Base-by-base conservation (phyloP, 2,113 vertebrate species). In the Megaceryle torquata region DNA sequence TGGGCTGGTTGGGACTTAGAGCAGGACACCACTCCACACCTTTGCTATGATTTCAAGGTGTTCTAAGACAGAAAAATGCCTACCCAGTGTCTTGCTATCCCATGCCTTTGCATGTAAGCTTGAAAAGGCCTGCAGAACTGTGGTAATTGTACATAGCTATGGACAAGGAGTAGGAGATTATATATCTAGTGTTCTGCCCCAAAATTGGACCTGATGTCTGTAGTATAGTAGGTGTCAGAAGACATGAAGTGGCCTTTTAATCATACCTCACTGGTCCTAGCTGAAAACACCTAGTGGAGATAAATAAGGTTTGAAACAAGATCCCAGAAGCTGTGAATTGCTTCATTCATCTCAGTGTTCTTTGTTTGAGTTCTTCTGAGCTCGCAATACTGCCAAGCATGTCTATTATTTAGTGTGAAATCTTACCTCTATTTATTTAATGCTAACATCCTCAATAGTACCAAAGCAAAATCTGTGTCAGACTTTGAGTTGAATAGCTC, bases 241-340 rank as follows among this genome's bases (percentile, higher is more conserved):
- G 44, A 35, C 16, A 19, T 48, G 61, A 79, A 85, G 48, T 14
- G 11, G 12, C 72, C 22, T 68, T 6, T 93, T 83, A 79, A 86
- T 82, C 76, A 53, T 43, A 57, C 10, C 17, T 76, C 1, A 0
- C 15, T 65, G 29, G 80, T 91, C 53, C 46, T 57, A 72, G 54
- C 50, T 93, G 48, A 75, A 78, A 91, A 67, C n/a, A 63, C 13
- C 24, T 43, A 70, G 16, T 67, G 26, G 63, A 81, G 50, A 72
- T 74, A 90, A 82, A 96, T 39, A 91, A 15, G 18, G 25, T 69
- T 86, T 88, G 83, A 92, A 88, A 86, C 22, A 83, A 76, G 63
- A 48, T 39, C n/a, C 25, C 3, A 1, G 53, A 2, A 4, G 20
- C 54, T 86, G 39, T 57, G 76, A 93, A 86, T 72, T 80, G 33